Evolutionary conservation across 2,113 vertebrate genomes (phyloP), one percentile per base, ranked within the genome.

Genomic region (Rhadina sibilatrix): DNA sequence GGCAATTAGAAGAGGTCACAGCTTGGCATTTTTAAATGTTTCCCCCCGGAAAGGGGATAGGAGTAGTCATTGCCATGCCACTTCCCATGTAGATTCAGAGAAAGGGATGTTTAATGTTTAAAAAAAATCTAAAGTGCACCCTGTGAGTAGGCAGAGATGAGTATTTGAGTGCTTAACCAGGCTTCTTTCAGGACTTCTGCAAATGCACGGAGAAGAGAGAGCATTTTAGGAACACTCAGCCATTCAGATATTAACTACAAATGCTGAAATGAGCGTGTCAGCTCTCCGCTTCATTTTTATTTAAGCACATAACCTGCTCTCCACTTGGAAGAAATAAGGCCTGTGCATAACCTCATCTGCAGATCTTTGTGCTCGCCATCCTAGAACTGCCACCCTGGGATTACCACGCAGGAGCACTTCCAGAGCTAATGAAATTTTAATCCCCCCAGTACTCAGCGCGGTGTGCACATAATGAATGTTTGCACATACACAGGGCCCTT

Each of bases 371-470:
- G 68, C 27, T 66, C 70, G 27, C 54, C 71, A 61, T 74, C 37
- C 72, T 30, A 33, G 72, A n/a, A 6, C 54, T 77, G 35, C 52
- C 47, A 54, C 54, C 76, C 54, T 35, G 40, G 75, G 76, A 68
- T 68, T 64, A 52, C 23, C 57, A 60, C 28, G 30, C 53, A 30
- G 82, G 65, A 91, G 38, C 61, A 6, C 64, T 47, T 27, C 24
- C 56, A 54, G 7, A 87, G 49, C 85, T 69, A 38, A 90, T 88
- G 69, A 88, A 92, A 86, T 63, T 83, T 90, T 77, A 93, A 94
- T 90, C 75, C 75, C 75, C 44, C 15, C 21, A 2, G 42, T 42
- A 63, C 60, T 24, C 47, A 8, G 25, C 0, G 0, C 19, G 5
- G 31, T n/a, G 8, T 6, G 54, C 40, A 42, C 53, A 3, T 46